phyloP scores from a whole-genome alignment of 1,140 invertebrate species.

The Saccostrea echinata region DNA sequence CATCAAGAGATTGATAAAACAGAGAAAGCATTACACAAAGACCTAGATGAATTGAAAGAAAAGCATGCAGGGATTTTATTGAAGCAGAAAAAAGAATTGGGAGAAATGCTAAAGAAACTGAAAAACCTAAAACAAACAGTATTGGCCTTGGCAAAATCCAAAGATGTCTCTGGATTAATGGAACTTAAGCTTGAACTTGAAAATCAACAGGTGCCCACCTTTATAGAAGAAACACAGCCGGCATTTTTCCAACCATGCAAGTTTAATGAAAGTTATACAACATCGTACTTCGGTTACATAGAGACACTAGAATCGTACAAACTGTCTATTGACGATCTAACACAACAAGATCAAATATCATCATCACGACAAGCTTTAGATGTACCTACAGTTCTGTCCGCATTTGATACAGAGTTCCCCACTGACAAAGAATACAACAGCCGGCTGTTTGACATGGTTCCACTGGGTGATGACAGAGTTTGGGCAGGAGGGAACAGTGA shows the following conservation, averaged over 20 bases:
- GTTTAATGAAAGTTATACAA: not conserved
- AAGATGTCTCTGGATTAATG: not conserved
- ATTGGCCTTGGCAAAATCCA: not conserved
- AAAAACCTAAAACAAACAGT: not conserved
- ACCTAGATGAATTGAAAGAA: not conserved
- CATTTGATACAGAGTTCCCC: too few species aligned
- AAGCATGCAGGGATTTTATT: not conserved
- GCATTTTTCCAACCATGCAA: too few species aligned
- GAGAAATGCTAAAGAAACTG: not conserved
- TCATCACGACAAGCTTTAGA: not conserved
- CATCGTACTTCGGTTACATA: not conserved
- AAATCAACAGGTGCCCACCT: not conserved
- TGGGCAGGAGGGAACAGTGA: too few species aligned
- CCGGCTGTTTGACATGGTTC: too few species aligned
- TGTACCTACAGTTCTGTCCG: too few species aligned
- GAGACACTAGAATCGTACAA: not conserved
- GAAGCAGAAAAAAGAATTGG: not conserved
- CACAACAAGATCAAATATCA: not conserved
- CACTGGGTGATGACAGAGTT: too few species aligned
- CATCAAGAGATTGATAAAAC: not conserved
- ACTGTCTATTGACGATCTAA: not conserved
- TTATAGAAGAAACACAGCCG: not conserved
- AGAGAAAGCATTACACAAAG: not conserved
- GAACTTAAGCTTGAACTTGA: not conserved
- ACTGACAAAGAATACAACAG: too few species aligned